phyloP scores from a whole-genome alignment of 2,888 invertebrate genomes.

The Galeopsomyia nigrocyanea region DNA sequence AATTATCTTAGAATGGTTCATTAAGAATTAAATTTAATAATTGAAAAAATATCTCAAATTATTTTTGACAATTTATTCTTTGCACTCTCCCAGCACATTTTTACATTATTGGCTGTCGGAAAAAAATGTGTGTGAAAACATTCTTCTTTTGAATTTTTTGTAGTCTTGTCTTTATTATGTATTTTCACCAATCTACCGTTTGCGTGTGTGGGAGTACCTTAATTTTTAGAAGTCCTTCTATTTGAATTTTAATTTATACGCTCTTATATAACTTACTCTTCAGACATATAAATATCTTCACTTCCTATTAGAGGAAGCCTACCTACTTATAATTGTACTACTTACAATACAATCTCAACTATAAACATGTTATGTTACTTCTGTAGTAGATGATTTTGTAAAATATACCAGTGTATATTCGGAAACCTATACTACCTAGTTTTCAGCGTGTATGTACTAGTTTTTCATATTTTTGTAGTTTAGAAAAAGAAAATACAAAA shows the following conservation, averaged over 20 bases:
- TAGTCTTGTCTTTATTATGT: slow-evolving; percentile 5
- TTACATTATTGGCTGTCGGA: slow-evolving; percentile 4
- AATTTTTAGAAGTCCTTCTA: slow-evolving; percentile 29
- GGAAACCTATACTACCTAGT: slow-evolving; percentile 4
- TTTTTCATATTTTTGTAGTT: slow-evolving; percentile 17
- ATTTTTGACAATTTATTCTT: too few relatives aligned
- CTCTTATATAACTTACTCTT: slow-evolving; percentile 8
- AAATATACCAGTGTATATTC: slow-evolving; percentile 4
- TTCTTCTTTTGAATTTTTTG: neutral
- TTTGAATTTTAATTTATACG: slow-evolving; percentile 23
- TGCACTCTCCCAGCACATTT: slow-evolving; percentile 3
- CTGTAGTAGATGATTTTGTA: slow-evolving; percentile 1
- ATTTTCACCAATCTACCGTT: slow-evolving; percentile 41
- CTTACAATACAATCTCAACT: neutral
- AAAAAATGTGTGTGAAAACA: neutral
- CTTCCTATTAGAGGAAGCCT: slow-evolving; percentile 34
- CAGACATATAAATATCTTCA: slow-evolving; percentile 14
- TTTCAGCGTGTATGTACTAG: slow-evolving; percentile 7
- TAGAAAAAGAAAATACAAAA: slow-evolving; percentile 25
- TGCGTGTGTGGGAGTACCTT: slow-evolving; percentile 50
- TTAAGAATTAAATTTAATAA: too few relatives aligned
- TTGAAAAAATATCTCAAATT: too few relatives aligned
- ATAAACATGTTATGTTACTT: slow-evolving; percentile 25
- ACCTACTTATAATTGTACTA: neutral
- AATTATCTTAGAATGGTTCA: too few relatives aligned